Conservation (phyloP, 2,113 vertebrate genomes). For the Heloderma charlesbogerti region DNA sequence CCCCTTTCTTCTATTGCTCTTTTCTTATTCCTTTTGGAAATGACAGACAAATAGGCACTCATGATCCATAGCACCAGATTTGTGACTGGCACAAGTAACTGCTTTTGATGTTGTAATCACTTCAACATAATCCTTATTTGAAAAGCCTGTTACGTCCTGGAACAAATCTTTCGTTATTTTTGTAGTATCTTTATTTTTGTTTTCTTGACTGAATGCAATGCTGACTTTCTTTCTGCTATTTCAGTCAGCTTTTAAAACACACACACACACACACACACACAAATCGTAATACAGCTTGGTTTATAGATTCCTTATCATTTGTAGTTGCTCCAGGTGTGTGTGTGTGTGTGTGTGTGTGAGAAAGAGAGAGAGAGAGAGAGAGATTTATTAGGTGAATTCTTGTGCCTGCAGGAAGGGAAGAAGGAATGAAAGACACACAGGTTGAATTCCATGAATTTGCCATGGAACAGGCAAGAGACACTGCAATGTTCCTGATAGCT, state of each 20-base stretch:
- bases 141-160: slow-evolving; percentile 59
- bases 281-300: slow-evolving; percentile 18
- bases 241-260: background rate
- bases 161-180: slow-evolving; percentile 61
- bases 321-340: background rate
- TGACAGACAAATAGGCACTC: slow-evolving; percentile 45
- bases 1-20: slow-evolving; percentile 6
- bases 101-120: slow-evolving; percentile 60
- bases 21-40: slow-evolving; percentile 30
- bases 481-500: background rate
- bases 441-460: background rate
- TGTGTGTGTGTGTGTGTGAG: background rate
- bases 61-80: slow-evolving; percentile 57
- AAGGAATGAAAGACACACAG: background rate
- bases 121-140: slow-evolving; percentile 68
- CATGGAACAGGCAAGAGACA: background rate
- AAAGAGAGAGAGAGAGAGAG: no score
- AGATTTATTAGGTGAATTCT: background rate
- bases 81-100: slow-evolving; percentile 53
- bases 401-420: background rate
- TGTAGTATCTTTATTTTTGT: slow-evolving; percentile 53
- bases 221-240: slow-evolving; percentile 44
- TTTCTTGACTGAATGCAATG: slow-evolving; percentile 26
- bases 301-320: slow-evolving; percentile 9
- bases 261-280: no score